These are phyloP conservation scores for Phlogophora meticulosa DNA, from an alignment of 2,888 invertebrate genomes.

Conservation along the genomic window DNA sequence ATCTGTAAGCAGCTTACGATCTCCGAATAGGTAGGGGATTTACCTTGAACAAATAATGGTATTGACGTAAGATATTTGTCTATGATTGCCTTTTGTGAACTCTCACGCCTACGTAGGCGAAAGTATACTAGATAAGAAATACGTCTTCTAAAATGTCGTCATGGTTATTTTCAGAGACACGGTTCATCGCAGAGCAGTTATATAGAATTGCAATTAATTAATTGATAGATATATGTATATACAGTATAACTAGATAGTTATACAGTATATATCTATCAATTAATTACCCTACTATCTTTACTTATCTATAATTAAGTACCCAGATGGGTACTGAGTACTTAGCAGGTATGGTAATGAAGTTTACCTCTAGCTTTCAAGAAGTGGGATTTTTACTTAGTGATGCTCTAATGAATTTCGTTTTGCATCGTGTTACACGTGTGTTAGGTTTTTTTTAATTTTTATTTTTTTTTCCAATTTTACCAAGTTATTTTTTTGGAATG, in stretches of 20 bases:
- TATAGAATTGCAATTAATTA: neutral
- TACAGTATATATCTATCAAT: no score
- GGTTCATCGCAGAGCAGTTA: neutral
- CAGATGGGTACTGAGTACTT: neutral
- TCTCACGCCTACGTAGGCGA: slow-evolving; percentile 16
- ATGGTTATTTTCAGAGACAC: neutral
- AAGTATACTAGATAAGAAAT: neutral
- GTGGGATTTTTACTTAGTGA: neutral
- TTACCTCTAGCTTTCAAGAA: neutral
- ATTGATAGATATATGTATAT: no score
- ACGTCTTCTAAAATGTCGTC: neutral
- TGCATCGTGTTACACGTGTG: no score
- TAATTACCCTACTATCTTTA: no score
- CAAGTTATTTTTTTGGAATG: no score
- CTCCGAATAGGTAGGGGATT: slow-evolving; percentile 34
- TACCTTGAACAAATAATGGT: slow-evolving; percentile 36
- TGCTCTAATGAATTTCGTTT: neutral
- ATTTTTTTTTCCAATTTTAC: no score
- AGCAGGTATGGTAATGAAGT: neutral
- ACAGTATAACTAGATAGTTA: no score
- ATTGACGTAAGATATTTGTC: slow-evolving; percentile 38
- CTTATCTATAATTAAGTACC: neutral
- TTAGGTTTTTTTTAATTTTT: no score
- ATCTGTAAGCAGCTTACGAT: slow-evolving; percentile 48
- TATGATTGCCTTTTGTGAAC: slow-evolving; percentile 49